Evolutionary conservation across 2,113 vertebrate genomes (phyloP), one percentile per base, ranked within the genome.

Genomic region (Trogon melanurus): DNA sequence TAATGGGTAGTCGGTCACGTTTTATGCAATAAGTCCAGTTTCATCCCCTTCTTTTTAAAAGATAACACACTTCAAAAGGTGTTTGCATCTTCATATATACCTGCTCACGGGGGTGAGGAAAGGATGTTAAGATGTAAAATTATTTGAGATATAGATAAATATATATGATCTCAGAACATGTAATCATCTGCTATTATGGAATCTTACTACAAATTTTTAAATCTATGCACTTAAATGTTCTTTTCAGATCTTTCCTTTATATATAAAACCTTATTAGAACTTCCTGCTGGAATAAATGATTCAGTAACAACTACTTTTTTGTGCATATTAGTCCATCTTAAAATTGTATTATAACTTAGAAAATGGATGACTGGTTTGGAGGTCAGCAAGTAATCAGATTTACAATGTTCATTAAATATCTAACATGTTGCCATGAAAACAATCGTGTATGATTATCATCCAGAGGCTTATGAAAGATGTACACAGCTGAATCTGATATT

Each of bases 401-500:
- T 94, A 75, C 44, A 75, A 26, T 61, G 53, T 41, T 94, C 92
- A 94, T 95, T 87, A 95, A 84, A 89, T 79, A 67, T 34, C 34
- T 91, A 70, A 80, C 54, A 58, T 23, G 45, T 89, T 87, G 11
- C n/a, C 36, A 91, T 65, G 56, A 94, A 93, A 94, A 94, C 23
- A 92, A 65, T 88, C 32, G 86, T 88, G 21, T 73, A 61, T 62
- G 29, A 91, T 93, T 92, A 58, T 80, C 44, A 71, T 50, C 57
- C 9, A 76, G 66, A 56, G 25, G 29, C 61, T 92, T 88, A 29
- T 81, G 70, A 97, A 96, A 57, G 29, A 74, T 62, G 11, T 75
- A 81, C 13, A 62, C 60, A 89, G 25, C 8, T 4, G 5, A 91
- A 79, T 70, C 14, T 91, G 64, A 38, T 86, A 80, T 45, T 78